Conservation (phyloP, 2,797 vertebrate genomes). For the Sebastiscus albofasciatus region DNA sequence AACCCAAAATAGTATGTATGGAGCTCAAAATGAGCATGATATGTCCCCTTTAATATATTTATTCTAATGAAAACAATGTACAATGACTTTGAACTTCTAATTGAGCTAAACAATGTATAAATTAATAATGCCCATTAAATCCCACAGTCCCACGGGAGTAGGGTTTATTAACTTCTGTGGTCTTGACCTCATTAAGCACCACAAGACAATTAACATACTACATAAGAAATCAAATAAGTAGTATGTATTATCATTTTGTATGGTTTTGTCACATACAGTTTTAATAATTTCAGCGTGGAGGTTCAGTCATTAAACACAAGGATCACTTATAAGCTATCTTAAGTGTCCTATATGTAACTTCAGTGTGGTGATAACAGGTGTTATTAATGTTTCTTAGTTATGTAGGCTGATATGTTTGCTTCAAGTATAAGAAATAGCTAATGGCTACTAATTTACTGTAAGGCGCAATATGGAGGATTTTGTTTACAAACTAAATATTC, state of each 20-base stretch:
- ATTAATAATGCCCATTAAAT: not conserved
- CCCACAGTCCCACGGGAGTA: not conserved
- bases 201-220: not conserved
- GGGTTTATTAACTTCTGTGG: not conserved
- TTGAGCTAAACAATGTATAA: constrained; percentile 1
- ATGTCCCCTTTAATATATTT: not conserved
- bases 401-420: not conserved
- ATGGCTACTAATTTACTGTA: not conserved
- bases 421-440: not conserved
- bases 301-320: not conserved
- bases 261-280: not conserved
- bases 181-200: not conserved
- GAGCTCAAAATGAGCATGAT: no score
- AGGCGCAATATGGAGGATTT: not conserved
- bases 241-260: not conserved
- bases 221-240: not conserved
- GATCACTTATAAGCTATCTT: not conserved
- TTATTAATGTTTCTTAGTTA: not conserved
- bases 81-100: not conserved
- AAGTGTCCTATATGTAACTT: not conserved
- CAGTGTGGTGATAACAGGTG: not conserved
- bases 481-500: no score
- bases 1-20: no score
- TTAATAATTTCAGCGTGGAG: not conserved
- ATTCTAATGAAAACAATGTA: not conserved